phyloP scores from a whole-genome alignment of 2,888 invertebrate species.

The Phymatocera aterrima region DNA sequence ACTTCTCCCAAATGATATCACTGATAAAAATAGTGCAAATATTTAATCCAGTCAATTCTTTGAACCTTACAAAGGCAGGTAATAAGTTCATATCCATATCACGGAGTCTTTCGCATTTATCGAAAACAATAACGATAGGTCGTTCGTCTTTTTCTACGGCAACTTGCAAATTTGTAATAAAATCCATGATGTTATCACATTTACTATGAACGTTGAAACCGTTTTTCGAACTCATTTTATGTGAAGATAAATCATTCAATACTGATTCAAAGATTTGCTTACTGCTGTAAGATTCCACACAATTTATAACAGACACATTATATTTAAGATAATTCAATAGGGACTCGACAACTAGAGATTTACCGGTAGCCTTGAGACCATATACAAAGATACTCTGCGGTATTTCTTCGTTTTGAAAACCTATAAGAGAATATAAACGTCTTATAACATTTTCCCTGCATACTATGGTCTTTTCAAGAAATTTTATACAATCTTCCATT shows the following conservation, averaged over 20 bases:
- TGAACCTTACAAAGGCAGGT: constrained; percentile 83
- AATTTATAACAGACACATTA: constrained; percentile 83
- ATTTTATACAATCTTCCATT: constrained; percentile 76
- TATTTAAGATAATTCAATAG: constrained; percentile 79
- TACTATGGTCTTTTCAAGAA: constrained; percentile 65
- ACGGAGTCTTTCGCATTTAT: constrained; percentile 88
- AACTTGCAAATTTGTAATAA: constrained; percentile 77
- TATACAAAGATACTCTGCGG: constrained; percentile 85
- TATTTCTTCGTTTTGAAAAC: constrained; percentile 79
- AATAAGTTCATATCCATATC: constrained; percentile 86
- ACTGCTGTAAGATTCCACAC: constrained; percentile 88
- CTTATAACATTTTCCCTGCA: constrained; percentile 77
- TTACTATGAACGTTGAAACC: constrained; percentile 74
- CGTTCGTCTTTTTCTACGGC: constrained; percentile 67
- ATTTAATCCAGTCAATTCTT: constrained; percentile 84
- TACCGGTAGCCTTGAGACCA: constrained; percentile 91
- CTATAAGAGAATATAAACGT: constrained; percentile 76
- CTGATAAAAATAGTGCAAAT: constrained; percentile 87
- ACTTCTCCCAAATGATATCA: constrained; percentile 89
- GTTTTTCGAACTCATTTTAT: constrained; percentile 70
- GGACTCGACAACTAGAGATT: constrained; percentile 82
- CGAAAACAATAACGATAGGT: constrained; percentile 83
- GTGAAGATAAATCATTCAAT: constrained; percentile 78
- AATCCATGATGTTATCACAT: constrained; percentile 84
- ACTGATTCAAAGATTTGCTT: constrained; percentile 88